Conservation (phyloP, 2,888 invertebrate species). For the Chymomyza procnemis region DNA sequence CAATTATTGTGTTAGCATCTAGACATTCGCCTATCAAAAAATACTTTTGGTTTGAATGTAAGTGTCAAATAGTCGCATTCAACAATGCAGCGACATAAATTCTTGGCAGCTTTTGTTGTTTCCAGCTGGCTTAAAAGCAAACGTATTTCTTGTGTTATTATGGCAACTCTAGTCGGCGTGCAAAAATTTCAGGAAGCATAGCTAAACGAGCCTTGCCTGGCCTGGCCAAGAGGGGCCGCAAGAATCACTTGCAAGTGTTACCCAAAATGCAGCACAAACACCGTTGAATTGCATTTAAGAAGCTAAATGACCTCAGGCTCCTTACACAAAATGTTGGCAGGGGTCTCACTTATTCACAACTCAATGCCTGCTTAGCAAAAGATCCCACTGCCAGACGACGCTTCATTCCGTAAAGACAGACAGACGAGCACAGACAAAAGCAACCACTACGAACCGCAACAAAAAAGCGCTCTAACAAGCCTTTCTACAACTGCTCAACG, state of each 20-base stretch:
- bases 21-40: no score
- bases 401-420: background rate
- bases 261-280: conserved; percentile 62
- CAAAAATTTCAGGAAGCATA: conserved; percentile 33
- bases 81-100: no score
- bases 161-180: background rate
- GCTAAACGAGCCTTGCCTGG: conserved; percentile 12
- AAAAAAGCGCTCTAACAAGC: conserved; percentile 51
- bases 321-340: conserved; percentile 11
- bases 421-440: conserved; percentile 8
- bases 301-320: conserved; percentile 73
- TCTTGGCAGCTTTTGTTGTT: no score
- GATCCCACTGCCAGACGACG: conserved; percentile 18
- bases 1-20: no score
- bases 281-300: conserved; percentile 70
- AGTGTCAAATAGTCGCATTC: no score
- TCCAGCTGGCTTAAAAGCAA: no score
- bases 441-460: conserved; percentile 12
- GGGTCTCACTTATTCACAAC: conserved; percentile 54
- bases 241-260: conserved; percentile 71
- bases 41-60: no score
- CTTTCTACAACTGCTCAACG: conserved; percentile 64
- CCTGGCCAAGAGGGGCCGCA: conserved; percentile 25
- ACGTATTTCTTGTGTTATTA: background rate
- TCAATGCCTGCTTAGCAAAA: conserved; percentile 60